Evolutionary conservation across 2,888 invertebrate species (phyloP).

Genomic region (Leptopterna dolabrata): DNA sequence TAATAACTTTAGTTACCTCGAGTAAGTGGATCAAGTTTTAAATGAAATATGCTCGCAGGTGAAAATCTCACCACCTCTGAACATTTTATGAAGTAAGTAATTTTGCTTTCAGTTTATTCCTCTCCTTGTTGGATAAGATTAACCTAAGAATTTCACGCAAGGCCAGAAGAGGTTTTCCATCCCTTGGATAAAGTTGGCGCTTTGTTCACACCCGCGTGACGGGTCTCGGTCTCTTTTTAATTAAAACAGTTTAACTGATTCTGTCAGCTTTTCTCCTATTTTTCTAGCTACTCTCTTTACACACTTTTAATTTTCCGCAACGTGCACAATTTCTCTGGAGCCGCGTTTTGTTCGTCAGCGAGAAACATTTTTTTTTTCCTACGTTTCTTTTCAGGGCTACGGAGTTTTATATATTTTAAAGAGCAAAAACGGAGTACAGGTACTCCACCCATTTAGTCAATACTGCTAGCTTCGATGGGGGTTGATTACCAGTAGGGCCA

Average conservation of each 20-base stretch:
- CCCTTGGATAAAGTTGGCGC: not conserved
- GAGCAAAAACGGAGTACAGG: no score
- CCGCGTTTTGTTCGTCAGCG: not conserved
- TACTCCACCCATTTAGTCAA: no score
- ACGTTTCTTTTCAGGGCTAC: no score
- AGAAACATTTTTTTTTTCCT: not conserved
- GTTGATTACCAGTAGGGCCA: no score
- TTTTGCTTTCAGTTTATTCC: no score
- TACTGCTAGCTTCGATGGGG: no score
- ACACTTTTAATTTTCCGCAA: constrained; percentile 10
- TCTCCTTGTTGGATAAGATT: not conserved
- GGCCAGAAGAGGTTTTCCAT: not conserved
- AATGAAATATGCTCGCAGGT: no score
- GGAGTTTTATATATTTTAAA: no score
- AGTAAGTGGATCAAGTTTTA: no score
- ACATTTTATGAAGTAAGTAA: no score
- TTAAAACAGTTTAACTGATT: not conserved
- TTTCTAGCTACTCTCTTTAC: constrained; percentile 3
- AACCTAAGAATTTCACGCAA: not conserved
- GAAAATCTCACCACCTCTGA: no score
- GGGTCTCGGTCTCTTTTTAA: not conserved
- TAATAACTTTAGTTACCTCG: no score
- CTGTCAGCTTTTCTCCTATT: constrained; percentile 8
- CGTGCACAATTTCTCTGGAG: constrained; percentile 1
- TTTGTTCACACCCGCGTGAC: constrained; percentile 9